phyloP scores from a whole-genome alignment of 1,140 invertebrate species.

The Bombus impatiens region DNA sequence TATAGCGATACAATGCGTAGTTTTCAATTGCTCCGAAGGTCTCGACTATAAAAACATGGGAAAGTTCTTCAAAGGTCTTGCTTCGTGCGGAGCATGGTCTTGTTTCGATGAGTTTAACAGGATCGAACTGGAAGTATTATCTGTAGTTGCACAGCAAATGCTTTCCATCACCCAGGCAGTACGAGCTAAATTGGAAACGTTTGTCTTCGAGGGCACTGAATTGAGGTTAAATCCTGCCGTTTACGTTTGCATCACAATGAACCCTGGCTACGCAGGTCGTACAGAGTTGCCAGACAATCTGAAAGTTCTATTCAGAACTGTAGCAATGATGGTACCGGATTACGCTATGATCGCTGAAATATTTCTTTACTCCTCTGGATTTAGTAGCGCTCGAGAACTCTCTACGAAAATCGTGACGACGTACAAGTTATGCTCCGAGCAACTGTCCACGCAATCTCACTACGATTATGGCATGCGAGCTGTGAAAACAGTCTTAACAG shows the following conservation, averaged over 20 bases:
- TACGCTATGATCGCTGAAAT: slow-evolving; percentile 96
- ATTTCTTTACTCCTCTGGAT: slow-evolving; percentile 94
- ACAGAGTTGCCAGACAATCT: slow-evolving; percentile 95
- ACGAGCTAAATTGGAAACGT: slow-evolving; percentile 86
- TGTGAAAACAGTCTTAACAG: slow-evolving; percentile 92
- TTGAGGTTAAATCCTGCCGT: slow-evolving; percentile 90
- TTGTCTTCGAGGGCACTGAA: slow-evolving; percentile 94
- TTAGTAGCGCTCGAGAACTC: slow-evolving; percentile 89
- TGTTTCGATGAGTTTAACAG: slow-evolving; percentile 98
- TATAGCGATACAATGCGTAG: slow-evolving; percentile 94
- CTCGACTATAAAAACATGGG: slow-evolving; percentile 96
- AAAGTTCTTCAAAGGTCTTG: slow-evolving; percentile 94
- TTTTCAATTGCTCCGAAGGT: slow-evolving; percentile 97
- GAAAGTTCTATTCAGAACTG: slow-evolving; percentile 94
- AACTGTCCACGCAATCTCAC: slow-evolving; percentile 93
- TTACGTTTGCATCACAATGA: slow-evolving; percentile 97
- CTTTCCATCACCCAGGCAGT: slow-evolving; percentile 92
- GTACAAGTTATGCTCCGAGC: slow-evolving; percentile 94
- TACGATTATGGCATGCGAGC: slow-evolving; percentile 96
- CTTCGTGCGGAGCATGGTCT: slow-evolving; percentile 95
- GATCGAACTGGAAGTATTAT: slow-evolving; percentile 95
- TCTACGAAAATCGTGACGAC: slow-evolving; percentile 95
- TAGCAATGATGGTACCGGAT: slow-evolving; percentile 98
- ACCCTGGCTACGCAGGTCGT: slow-evolving; percentile 94
- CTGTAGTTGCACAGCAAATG: slow-evolving; percentile 93